phyloP scores from a whole-genome alignment of 2,113 vertebrate species.

The Paradoxurus hermaphroditus region DNA sequence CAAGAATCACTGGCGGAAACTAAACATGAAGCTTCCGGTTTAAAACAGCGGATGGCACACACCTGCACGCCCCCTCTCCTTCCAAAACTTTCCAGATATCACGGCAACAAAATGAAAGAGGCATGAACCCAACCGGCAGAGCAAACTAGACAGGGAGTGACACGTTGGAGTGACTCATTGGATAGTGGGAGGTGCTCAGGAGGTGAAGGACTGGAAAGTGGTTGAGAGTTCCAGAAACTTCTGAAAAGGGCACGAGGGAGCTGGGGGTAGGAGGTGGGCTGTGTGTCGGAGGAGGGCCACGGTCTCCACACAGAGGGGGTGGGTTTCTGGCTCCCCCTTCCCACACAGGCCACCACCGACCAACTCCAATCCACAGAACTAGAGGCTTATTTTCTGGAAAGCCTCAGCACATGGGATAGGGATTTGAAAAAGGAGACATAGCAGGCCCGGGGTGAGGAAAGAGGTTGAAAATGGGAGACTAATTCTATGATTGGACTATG shows the following conservation, averaged over 20 bases:
- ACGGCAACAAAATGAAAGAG: background rate
- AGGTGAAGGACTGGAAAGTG: background rate
- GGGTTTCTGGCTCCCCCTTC: accelerated
- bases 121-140: too few species aligned
- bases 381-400: background rate
- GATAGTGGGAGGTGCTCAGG: background rate
- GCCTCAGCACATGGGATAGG: accelerated
- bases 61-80: background rate
- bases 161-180: accelerated
- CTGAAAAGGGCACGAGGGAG: background rate
- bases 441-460: background rate
- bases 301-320: accelerated
- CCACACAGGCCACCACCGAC: background rate
- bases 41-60: accelerated
- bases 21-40: background rate
- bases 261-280: accelerated
- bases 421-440: background rate
- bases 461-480: background rate
- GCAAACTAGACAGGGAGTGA: too few species aligned
- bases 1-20: too few species aligned
- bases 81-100: background rate
- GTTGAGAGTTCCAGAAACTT: background rate
- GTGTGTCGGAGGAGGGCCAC: accelerated
- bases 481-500: background rate
- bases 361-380: accelerated